Percentiles rank a stretch among this genome's conserved stretches.
These are phyloP conservation scores for Falco naumanni DNA, from an alignment of 2,797 vertebrate genomes.

Conservation along the genomic window DNA sequence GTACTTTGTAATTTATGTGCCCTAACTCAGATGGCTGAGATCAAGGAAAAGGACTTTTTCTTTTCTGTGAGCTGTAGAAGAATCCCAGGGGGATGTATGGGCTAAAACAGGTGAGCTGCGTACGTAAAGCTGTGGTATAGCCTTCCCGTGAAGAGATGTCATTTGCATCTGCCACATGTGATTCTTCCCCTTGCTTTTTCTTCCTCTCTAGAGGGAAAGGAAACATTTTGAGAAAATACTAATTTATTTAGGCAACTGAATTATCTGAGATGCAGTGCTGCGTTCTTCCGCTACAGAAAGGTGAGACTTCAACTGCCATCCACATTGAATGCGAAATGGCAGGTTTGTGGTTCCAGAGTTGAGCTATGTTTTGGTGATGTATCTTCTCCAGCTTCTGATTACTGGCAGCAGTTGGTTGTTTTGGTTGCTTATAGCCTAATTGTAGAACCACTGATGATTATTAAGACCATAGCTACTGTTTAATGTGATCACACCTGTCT, in stretches of 20 bases:
- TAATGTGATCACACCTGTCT: background rate
- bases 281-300: background rate
- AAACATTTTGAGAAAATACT: background rate
- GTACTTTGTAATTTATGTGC: too few species aligned
- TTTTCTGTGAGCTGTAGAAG: background rate
- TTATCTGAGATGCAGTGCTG: background rate
- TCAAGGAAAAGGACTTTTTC: background rate
- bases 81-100: background rate
- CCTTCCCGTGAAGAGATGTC: background rate
- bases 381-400: background rate
- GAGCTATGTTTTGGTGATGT: background rate
- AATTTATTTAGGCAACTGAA: background rate
- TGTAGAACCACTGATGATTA: background rate
- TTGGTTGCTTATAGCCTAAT: background rate
- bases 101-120: background rate
- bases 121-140: background rate
- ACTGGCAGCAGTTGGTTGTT: background rate
- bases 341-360: background rate
- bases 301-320: background rate
- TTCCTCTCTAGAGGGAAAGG: background rate
- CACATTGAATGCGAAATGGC: background rate
- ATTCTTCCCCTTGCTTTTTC: background rate
- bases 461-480: background rate
- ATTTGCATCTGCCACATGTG: rapidly evolving
- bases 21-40: background rate